Conservation (phyloP, 2,888 invertebrate genomes). For the Lapara coniferarum region DNA sequence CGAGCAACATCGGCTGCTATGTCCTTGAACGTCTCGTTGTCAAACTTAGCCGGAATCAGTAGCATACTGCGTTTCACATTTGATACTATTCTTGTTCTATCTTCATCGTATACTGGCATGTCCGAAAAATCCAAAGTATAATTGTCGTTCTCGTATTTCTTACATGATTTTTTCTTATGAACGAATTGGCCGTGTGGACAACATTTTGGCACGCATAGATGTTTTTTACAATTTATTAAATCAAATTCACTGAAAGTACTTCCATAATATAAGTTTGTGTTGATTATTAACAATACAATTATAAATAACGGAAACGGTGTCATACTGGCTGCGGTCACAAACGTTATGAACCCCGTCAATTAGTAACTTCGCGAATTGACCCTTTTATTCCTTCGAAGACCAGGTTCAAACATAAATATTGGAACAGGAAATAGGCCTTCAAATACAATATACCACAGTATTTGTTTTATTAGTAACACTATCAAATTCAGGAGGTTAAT, state of each 20-base stretch:
- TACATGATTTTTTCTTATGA: not conserved
- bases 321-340: not conserved
- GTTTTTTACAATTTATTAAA: conserved; percentile 1
- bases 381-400: not conserved
- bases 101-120: conserved; percentile 4
- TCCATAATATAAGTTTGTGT: conserved; percentile 2
- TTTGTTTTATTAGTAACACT: no score
- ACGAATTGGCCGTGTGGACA: conserved; percentile 14
- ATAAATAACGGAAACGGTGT: not conserved
- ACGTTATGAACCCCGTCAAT: not conserved
- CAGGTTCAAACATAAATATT: no score
- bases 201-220: conserved; percentile 22
- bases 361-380: not conserved
- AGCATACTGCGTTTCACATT: conserved; percentile 8
- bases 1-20: not conserved
- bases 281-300: not conserved
- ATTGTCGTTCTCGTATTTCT: not conserved
- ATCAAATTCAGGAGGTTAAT: no score
- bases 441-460: no score
- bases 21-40: not conserved
- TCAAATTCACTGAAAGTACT: not conserved
- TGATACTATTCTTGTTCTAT: not conserved
- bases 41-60: conserved; percentile 13
- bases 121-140: conserved; percentile 18
- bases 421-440: no score